Percentiles rank a stretch among this genome's conserved stretches.
Evolutionary conservation across 2,888 invertebrate species (phyloP).

Genomic region (Hoplodrina ambigua): DNA sequence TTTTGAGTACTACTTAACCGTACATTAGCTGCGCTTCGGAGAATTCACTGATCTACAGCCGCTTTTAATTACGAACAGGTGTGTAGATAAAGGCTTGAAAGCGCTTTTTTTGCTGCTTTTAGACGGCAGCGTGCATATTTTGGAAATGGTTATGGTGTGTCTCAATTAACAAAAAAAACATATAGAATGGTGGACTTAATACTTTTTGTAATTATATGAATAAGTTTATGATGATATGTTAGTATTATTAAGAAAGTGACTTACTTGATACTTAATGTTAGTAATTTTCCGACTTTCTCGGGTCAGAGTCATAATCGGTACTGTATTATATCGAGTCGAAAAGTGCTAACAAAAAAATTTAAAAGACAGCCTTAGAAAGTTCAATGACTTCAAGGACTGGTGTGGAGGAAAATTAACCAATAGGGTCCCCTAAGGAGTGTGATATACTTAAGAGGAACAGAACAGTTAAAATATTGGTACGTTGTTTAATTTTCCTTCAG

Average conservation of each 20-base stretch:
- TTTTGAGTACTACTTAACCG: conserved; percentile 60
- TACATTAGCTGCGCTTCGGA: conserved; percentile 60
- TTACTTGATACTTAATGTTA: background rate
- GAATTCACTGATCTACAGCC: conserved; percentile 51
- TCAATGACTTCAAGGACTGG: background rate
- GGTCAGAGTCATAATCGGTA: background rate
- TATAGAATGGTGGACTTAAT: background rate
- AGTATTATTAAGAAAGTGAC: conserved; percentile 12
- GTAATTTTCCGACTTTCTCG: background rate
- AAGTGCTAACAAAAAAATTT: background rate
- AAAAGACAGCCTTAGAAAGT: background rate
- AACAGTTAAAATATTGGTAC: too few relatives aligned
- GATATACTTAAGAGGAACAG: too few relatives aligned
- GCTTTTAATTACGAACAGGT: conserved; percentile 62
- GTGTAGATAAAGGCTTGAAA: conserved; percentile 42
- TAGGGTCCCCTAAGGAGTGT: too few relatives aligned
- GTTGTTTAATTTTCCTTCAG: too few relatives aligned
- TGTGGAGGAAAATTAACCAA: too few relatives aligned
- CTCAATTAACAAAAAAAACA: background rate
- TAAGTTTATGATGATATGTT: background rate
- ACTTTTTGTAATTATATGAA: background rate
- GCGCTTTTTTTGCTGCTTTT: conserved; percentile 37
- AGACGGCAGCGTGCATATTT: conserved; percentile 10
- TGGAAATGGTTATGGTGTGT: background rate
- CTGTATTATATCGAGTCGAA: background rate